Evolutionary conservation across 2,888 invertebrate genomes (phyloP).

Genomic region (Malacosoma neustria): DNA sequence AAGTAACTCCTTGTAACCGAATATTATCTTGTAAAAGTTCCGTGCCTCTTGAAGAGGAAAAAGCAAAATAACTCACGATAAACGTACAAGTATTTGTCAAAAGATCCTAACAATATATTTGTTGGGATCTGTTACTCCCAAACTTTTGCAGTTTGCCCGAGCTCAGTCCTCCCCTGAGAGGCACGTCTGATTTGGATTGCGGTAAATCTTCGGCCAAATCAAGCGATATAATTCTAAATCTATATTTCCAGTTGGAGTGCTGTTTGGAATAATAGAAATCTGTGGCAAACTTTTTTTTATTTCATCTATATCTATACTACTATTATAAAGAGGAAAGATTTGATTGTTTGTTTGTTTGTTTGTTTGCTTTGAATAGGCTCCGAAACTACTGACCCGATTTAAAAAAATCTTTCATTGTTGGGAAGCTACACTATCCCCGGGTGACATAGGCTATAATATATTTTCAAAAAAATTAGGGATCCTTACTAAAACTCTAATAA

Average conservation of each 20-base stretch:
- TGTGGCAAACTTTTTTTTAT: too few species aligned
- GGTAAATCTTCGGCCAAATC: slow-evolving; percentile 39
- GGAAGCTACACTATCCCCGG: too few species aligned
- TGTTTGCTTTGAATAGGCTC: too few species aligned
- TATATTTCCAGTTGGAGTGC: not conserved
- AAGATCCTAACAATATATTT: not conserved
- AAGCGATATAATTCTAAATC: not conserved
- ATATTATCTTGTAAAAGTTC: not conserved
- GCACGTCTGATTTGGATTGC: slow-evolving; percentile 49
- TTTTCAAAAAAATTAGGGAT: too few species aligned
- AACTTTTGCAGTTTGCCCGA: not conserved
- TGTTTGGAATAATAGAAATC: not conserved
- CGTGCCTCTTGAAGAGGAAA: not conserved
- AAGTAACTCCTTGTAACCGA: not conserved
- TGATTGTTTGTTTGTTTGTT: too few species aligned
- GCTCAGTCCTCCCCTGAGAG: slow-evolving; percentile 23
- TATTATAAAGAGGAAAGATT: too few species aligned
- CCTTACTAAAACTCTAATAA: too few species aligned
- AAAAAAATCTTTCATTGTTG: too few species aligned
- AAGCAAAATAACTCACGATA: not conserved
- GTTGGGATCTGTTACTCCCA: not conserved
- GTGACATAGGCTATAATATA: too few species aligned
- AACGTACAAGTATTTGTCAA: not conserved
- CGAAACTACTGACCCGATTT: too few species aligned
- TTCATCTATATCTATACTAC: too few species aligned